A percentile compares a stretch with the other conserved stretches of the same genome.
These are phyloP conservation scores for Mionectes olivaceus DNA, from an alignment of 2,797 vertebrate genomes.

Conservation along the genomic window DNA sequence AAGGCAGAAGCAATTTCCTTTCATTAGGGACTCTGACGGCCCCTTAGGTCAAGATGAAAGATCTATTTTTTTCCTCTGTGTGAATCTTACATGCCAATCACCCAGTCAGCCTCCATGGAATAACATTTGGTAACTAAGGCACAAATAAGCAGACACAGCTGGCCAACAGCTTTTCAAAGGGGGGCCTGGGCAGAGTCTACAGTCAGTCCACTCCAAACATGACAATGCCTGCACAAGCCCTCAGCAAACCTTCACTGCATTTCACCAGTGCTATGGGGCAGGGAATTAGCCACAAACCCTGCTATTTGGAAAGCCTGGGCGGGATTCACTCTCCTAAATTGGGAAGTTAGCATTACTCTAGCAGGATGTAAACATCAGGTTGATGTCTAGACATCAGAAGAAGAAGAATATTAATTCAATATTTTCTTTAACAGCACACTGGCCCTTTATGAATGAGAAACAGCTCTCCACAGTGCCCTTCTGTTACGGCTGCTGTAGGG, in stretches of 20 bases:
- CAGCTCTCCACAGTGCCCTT: not conserved
- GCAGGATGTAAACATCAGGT: not conserved
- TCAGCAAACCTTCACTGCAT: not conserved
- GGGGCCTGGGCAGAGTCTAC: not conserved
- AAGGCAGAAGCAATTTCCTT: constrained; percentile 47
- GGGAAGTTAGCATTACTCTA: not conserved
- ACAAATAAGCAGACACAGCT: not conserved
- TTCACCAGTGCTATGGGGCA: not conserved
- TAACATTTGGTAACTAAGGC: not conserved
- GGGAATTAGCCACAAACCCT: not conserved
- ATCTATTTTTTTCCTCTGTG: not conserved
- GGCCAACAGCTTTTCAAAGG: not conserved
- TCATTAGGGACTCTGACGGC: constrained; percentile 30
- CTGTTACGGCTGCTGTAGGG: not conserved
- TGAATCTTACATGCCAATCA: constrained; percentile 7
- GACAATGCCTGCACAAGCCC: not conserved
- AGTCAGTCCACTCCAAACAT: not conserved
- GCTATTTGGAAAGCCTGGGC: not conserved
- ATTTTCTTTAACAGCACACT: not conserved
- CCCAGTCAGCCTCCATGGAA: not conserved
- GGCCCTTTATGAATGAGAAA: not conserved
- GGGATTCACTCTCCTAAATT: not conserved
- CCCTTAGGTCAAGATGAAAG: constrained; percentile 42
- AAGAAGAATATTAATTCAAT: not conserved
- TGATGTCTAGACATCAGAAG: not conserved